Evolutionary conservation across 2,113 vertebrate genomes (phyloP), one percentile per base, ranked within the genome.

Genomic region (Pelecanus crispus): DNA sequence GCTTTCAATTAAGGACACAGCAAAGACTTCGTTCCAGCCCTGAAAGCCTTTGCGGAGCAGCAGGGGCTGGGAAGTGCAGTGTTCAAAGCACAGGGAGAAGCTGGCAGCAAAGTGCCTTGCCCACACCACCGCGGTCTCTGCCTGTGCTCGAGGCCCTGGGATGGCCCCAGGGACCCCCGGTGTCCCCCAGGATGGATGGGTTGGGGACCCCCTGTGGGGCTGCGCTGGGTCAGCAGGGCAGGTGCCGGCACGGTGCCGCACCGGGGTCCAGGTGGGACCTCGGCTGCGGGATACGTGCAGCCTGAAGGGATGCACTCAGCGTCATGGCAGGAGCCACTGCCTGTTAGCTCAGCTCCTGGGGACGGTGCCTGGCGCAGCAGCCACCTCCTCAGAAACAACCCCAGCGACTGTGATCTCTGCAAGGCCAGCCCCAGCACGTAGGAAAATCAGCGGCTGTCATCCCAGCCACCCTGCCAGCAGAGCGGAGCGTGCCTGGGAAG

Each of bases 181-280:
- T 31, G 38, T 45, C 49, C 13, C 40, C 58, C 0, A 6, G 45
- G 20, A n/a, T 19, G 45, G 36, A 38, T 16, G 1, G 5, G 29
- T 21, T 58, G 53, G n/a, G 21, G 45, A n/a, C 9, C 7, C 16
- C 6, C 11, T 3, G 1, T 0, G 2, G 53, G 45, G 45, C 36
- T 52, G 55, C 3, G 1, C 25, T 44, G 47, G 25, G 19, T 20
- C 5, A 1, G 38, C 49, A 36, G 40, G 34, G n/a, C 31, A 13
- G 68, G 58, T 11, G 2, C 13, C 26, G 22, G 56, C 45, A 29
- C 1, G 4, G 55, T 42, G 31, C 24, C 3, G 2, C 66, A n/a
- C 16, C 1, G 7, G 36, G 36, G 20, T 25, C 20, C 1, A 2
- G 31, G 32, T 26, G 28, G 40, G 40, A 74, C 18, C 40, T 34